These are phyloP conservation scores for Lasioglossum calceatum DNA, from an alignment of 2,888 invertebrate species.

Conservation along the genomic window DNA sequence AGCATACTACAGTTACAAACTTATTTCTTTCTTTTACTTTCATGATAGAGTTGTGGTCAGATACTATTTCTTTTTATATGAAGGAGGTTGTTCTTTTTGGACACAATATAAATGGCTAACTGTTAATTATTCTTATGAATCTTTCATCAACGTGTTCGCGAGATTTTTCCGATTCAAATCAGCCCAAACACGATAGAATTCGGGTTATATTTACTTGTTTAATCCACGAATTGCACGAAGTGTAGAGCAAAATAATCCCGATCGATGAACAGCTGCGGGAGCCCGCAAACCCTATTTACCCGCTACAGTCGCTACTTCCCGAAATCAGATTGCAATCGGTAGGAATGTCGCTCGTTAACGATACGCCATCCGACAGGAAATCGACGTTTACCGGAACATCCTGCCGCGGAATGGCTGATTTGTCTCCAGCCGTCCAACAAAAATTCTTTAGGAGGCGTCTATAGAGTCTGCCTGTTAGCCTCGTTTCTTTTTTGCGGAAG, in stretches of 20 bases:
- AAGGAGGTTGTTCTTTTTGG: no score
- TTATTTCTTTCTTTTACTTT: not conserved
- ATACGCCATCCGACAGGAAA: slow-evolving; percentile 13
- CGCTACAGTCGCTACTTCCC: not conserved
- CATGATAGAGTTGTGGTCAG: not conserved
- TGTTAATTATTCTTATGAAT: not conserved
- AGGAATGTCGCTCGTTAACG: slow-evolving; percentile 8
- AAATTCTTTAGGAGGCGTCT: slow-evolving; percentile 20
- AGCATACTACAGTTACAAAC: not conserved
- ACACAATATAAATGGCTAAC: no score
- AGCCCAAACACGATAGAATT: not conserved
- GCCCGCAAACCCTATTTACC: not conserved
- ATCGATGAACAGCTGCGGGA: not conserved
- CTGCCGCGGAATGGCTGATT: slow-evolving; percentile 15
- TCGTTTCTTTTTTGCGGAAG: slow-evolving; percentile 31
- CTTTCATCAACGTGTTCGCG: not conserved
- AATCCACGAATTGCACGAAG: not conserved
- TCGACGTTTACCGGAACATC: slow-evolving; percentile 4
- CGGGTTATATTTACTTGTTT: not conserved
- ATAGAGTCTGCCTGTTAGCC: not conserved
- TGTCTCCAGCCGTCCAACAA: not conserved
- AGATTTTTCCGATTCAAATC: not conserved
- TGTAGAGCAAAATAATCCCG: not conserved
- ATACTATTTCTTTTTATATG: not conserved
- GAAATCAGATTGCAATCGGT: slow-evolving; percentile 16